Evolutionary conservation across 2,888 invertebrate genomes (phyloP).

Genomic region (Azorinus chamasolen): DNA sequence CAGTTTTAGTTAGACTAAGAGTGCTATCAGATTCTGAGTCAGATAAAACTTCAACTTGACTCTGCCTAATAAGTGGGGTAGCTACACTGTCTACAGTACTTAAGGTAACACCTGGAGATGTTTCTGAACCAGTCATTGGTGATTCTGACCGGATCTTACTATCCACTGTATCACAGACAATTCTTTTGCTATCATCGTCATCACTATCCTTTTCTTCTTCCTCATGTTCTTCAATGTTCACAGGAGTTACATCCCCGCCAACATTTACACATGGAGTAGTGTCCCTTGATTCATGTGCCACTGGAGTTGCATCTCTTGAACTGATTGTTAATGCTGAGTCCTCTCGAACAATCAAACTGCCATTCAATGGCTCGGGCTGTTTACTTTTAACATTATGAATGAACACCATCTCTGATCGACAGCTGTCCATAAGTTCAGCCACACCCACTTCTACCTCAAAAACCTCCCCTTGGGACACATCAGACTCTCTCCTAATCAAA

Average conservation of each 20-base stretch:
- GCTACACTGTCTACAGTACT: no score
- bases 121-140: no score
- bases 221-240: constrained; percentile 15
- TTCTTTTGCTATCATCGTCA: no score
- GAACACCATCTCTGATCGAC: constrained; percentile 63
- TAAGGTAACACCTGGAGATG: no score
- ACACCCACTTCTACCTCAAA: constrained; percentile 52
- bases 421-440: constrained; percentile 68
- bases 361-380: constrained; percentile 14
- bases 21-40: constrained; percentile 38
- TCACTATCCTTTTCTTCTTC: no score
- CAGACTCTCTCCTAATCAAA: constrained; percentile 16
- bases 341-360: constrained; percentile 51
- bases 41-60: constrained; percentile 12
- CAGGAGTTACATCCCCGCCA: constrained; percentile 20
- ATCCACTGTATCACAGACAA: no score
- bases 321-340: constrained; percentile 51
- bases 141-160: no score
- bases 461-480: constrained; percentile 1
- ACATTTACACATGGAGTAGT: constrained; percentile 22
- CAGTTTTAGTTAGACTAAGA: constrained; percentile 9
- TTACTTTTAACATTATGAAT: constrained; percentile 48
- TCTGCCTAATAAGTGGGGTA: neutral
- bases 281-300: constrained; percentile 36
- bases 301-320: constrained; percentile 48